Evolutionary conservation across 1,140 invertebrate species (phyloP), one percentile per base, ranked within the genome.

Genomic region (Ladona fulva): DNA sequence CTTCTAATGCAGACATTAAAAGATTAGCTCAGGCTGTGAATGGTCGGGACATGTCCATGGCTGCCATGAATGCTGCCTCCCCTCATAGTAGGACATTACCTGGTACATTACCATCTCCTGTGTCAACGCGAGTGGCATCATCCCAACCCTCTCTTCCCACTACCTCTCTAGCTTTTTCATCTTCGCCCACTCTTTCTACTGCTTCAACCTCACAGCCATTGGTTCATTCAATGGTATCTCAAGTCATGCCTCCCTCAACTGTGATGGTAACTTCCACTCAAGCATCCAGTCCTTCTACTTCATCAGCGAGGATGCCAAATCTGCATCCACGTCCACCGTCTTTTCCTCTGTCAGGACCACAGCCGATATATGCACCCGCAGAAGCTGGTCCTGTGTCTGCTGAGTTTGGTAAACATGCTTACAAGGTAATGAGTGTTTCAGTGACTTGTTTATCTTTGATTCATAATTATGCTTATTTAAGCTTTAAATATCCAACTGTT

Each of bases 341-440:
- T 19, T 66, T 19, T 22, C 52, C 52, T 66, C 52, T 22, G 1
- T 66, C 52, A 6, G 52, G 52, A 66, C 14, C 52, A 6, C 52
- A 66, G 12, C n/a, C 1, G 81, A 12, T 77, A 0, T 25, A 24
- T 22, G 16, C 42, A 6, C 84, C 86, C 42, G 82, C 86, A 7
- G 86, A 86, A 29, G 86, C 87, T 24, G 87, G 87, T 0, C 87
- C 87, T 19, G 77, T 87, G 1, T 85, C 86, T 29, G 82, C 85
- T 1, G 83, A 84, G n/a, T 80, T 84, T 12, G 80, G 81, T 76
- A 81, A 82, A 77, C 80, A 82, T 73, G 81, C 82, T 0, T 80
- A 82, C 42, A 82, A 82, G 74, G 77, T 79, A 81, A 77, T n/a
- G 29, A 8, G 1, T 5, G 8, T 37, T 5, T 37, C 3, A 37